These are phyloP conservation scores for Noctua comes DNA, from an alignment of 2,888 invertebrate genomes.

Conservation along the genomic window DNA sequence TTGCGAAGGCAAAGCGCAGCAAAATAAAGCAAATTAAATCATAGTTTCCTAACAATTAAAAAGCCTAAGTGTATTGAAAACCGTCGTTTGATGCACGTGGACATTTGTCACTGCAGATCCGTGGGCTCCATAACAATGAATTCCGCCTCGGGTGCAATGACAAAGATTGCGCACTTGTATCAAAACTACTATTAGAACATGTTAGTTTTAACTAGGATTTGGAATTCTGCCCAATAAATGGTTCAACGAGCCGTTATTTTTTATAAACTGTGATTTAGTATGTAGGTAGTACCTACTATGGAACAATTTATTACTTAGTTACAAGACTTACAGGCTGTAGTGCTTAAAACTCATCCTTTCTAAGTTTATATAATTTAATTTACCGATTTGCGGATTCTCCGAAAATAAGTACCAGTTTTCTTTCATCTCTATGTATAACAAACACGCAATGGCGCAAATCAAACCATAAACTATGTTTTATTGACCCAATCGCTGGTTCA, in stretches of 20 bases:
- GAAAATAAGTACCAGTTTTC: conserved; percentile 28
- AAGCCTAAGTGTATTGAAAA: neutral
- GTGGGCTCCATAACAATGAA: neutral
- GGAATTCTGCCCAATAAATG: conserved; percentile 46
- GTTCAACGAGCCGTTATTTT: conserved; percentile 37
- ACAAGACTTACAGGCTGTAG: neutral
- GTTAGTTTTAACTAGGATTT: conserved; percentile 33
- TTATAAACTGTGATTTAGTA: conserved; percentile 28
- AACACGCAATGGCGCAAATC: conserved; percentile 53
- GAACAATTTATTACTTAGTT: neutral
- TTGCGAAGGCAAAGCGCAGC: neutral
- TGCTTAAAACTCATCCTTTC: neutral
- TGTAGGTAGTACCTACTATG: neutral
- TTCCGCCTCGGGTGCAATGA: neutral
- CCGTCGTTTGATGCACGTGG: neutral
- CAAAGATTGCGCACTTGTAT: neutral
- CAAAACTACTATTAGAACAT: conserved; percentile 8
- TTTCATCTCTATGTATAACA: conserved; percentile 40
- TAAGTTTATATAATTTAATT: neutral
- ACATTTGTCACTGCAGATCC: neutral
- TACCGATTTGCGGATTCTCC: neutral
- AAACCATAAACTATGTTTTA: conserved; percentile 61
- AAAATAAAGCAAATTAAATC: neutral
- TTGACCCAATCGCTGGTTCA: conserved; percentile 56
- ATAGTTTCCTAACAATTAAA: too few relatives aligned